These are phyloP conservation scores for Latrodectus hesperus DNA, from an alignment of 2,888 invertebrate species.

Conservation along the genomic window DNA sequence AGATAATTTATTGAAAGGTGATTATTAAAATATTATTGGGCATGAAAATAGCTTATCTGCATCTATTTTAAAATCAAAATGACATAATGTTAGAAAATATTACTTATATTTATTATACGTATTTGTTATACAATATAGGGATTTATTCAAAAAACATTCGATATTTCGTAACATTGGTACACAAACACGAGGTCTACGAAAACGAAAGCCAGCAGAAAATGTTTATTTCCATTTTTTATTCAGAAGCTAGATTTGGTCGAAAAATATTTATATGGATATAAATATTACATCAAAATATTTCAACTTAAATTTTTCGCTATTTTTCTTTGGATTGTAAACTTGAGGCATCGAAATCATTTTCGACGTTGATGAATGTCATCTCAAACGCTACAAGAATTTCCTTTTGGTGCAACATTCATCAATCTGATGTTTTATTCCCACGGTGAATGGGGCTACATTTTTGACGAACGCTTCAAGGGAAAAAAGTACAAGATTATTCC, in stretches of 20 bases:
- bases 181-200: not conserved
- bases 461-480: not conserved
- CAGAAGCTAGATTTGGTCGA: too few species aligned
- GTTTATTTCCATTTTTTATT: not conserved
- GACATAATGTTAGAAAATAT: too few species aligned
- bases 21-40: too few species aligned
- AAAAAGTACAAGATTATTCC: not conserved
- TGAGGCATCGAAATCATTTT: not conserved
- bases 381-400: slow-evolving; percentile 4
- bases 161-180: too few species aligned
- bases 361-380: slow-evolving; percentile 5
- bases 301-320: not conserved
- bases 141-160: too few species aligned
- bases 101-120: too few species aligned
- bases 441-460: not conserved
- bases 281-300: not conserved
- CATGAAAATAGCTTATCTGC: too few species aligned
- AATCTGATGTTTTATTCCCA: slow-evolving; percentile 5
- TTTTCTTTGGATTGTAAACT: not conserved
- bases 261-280: not conserved
- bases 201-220: not conserved
- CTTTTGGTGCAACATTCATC: slow-evolving; percentile 5
- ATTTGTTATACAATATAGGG: too few species aligned
- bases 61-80: too few species aligned
- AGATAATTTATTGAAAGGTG: too few species aligned